A percentile compares a stretch with the other conserved stretches of the same genome.
phyloP scores from a whole-genome alignment of 2,797 vertebrate species.

The Dryobates pubescens region DNA sequence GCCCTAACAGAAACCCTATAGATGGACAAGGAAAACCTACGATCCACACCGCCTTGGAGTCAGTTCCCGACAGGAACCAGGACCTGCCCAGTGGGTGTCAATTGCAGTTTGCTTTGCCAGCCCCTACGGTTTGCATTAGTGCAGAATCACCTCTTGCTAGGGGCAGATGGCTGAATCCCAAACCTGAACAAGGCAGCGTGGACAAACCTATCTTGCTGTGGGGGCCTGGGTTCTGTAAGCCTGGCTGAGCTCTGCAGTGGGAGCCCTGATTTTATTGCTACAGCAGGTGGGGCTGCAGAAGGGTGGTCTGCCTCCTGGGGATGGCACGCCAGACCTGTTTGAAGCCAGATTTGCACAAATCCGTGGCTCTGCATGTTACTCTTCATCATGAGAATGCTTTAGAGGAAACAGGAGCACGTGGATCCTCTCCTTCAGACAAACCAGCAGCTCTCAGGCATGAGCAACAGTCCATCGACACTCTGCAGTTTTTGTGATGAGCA shows the following conservation, averaged over 20 bases:
- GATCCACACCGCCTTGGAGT: not conserved
- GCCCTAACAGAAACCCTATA: conserved; percentile 35
- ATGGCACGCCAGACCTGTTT: conserved; percentile 24
- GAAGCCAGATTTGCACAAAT: conserved; percentile 58
- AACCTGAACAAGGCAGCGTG: conserved; percentile 10
- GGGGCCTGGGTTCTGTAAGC: conserved; percentile 69
- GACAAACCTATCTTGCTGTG: conserved; percentile 51
- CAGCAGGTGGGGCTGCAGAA: conserved; percentile 15
- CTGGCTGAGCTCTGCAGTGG: conserved; percentile 49
- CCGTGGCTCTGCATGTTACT: conserved; percentile 52
- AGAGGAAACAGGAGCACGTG: conserved; percentile 67
- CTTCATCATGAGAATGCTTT: conserved; percentile 70
- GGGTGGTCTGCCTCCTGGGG: conserved; percentile 38
- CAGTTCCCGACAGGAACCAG: not conserved
- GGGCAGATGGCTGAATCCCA: conserved; percentile 43
- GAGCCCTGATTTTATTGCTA: conserved; percentile 19
- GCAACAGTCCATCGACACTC: conserved; percentile 57
- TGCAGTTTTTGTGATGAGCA: conserved; percentile 57
- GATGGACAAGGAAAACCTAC: not conserved
- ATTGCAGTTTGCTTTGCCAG: conserved; percentile 27
- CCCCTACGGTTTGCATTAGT: not conserved
- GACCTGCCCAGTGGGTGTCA: not conserved
- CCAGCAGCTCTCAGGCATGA: conserved; percentile 70
- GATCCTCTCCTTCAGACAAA: conserved; percentile 68
- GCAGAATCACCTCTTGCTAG: conserved; percentile 39